Conservation (phyloP, 1,140 invertebrate species). For the Diabrotica undecimpunctata region DNA sequence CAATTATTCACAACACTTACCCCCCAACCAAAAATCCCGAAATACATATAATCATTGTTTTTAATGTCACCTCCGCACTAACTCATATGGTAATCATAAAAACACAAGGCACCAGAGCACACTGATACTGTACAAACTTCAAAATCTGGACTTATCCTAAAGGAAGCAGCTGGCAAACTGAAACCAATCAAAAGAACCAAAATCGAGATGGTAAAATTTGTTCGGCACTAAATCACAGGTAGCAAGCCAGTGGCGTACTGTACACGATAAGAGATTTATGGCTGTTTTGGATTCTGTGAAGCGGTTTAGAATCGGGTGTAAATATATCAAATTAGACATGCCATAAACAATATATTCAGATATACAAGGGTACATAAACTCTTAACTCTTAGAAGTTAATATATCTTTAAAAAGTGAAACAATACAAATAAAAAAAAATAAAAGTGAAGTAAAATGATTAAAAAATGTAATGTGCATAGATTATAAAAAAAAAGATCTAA, state of each 20-base stretch:
- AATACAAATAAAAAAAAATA: too few species aligned
- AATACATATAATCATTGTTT: constrained; percentile 61
- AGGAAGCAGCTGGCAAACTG: constrained; percentile 39
- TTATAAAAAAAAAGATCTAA: too few species aligned
- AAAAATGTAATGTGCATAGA: too few species aligned
- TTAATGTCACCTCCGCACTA: constrained; percentile 6
- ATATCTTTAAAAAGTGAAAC: too few species aligned
- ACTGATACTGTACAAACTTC: constrained; percentile 15
- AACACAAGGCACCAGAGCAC: constrained; percentile 10
- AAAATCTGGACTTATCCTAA: constrained; percentile 28
- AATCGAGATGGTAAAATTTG: constrained; percentile 38
- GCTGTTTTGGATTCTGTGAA: background rate
- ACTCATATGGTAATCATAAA: constrained; percentile 21
- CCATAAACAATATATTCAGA: too few species aligned
- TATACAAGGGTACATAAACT: too few species aligned
- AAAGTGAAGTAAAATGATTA: too few species aligned
- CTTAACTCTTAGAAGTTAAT: too few species aligned
- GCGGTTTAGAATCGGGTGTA: too few species aligned
- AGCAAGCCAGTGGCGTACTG: constrained; percentile 29
- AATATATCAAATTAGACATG: too few species aligned
- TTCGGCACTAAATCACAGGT: constrained; percentile 42
- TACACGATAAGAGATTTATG: background rate
- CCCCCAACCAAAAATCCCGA: constrained; percentile 63
- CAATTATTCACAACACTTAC: constrained; percentile 39
- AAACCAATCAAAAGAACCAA: constrained; percentile 26